phyloP scores from a whole-genome alignment of 2,797 vertebrate species.

The Falco novaeseelandiae region DNA sequence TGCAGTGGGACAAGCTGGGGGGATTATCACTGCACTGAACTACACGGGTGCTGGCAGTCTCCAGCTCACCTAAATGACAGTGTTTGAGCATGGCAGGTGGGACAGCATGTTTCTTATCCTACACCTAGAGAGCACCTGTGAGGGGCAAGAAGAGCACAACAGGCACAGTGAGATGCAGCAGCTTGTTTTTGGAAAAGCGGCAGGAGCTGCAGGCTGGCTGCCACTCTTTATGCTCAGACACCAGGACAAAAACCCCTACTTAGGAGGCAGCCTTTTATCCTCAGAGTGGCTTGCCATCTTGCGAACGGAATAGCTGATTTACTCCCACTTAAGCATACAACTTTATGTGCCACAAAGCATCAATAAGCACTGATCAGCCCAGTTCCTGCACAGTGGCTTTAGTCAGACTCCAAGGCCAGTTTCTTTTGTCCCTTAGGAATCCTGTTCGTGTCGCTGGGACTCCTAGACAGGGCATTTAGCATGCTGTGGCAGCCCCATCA shows the following conservation, averaged over 20 bases:
- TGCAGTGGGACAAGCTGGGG: background rate
- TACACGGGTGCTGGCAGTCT: background rate
- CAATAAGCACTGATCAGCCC: background rate
- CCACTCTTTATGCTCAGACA: background rate
- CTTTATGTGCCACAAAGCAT: background rate
- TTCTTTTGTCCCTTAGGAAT: background rate
- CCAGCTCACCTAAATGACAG: background rate
- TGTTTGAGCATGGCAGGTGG: accelerated
- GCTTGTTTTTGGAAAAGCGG: background rate
- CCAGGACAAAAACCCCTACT: background rate
- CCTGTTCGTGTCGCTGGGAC: accelerated
- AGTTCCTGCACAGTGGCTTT: background rate
- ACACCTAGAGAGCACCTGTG: background rate
- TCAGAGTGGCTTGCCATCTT: background rate
- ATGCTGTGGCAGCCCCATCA: background rate
- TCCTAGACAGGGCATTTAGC: background rate
- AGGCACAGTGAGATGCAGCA: background rate
- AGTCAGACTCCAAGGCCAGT: background rate
- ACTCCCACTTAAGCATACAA: background rate
- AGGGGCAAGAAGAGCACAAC: background rate
- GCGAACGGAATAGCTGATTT: background rate
- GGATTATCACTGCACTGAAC: no score
- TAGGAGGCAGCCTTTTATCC: background rate
- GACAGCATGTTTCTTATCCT: background rate
- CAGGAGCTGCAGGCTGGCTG: background rate